Evolutionary conservation across 2,113 vertebrate species (phyloP).

Genomic region (Lagopus leucura): DNA sequence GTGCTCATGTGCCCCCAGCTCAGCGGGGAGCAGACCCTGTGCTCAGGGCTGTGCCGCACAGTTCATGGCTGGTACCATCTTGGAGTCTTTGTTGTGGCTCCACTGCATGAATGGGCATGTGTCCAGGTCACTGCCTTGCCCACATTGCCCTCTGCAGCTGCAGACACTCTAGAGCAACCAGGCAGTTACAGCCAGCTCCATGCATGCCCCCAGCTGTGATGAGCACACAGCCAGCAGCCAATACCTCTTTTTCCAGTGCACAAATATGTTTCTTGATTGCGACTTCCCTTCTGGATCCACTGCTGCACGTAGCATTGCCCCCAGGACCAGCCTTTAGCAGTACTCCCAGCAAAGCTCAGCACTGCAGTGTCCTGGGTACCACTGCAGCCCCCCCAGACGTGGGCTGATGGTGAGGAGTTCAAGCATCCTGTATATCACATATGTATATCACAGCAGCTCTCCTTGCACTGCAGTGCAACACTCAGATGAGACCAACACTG

Average conservation of each 20-base stretch:
- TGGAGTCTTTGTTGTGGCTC: not conserved
- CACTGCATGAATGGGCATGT: fast-evolving
- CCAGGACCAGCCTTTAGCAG: not conserved
- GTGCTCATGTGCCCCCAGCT: not conserved
- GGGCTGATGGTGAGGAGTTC: not conserved
- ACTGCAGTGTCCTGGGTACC: fast-evolving
- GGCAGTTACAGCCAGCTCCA: not conserved
- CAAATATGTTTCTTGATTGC: not conserved
- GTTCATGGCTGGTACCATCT: fast-evolving
- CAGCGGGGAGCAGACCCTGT: not conserved
- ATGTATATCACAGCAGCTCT: not conserved
- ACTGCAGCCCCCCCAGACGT: not conserved
- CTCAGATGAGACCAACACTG: not conserved
- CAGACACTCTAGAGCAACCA: not conserved
- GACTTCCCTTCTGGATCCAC: not conserved
- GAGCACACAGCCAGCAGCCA: not conserved
- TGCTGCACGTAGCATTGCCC: not conserved
- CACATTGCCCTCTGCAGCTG: not conserved
- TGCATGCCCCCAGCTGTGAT: fast-evolving
- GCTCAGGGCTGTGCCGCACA: not conserved
- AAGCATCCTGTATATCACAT: not conserved
- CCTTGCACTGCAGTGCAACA: not conserved
- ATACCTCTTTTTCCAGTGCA: not conserved
- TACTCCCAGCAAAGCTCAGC: fast-evolving
- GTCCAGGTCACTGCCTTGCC: not conserved